Base-by-base conservation (phyloP, 1,140 invertebrate genomes). In the Nylanderia fulva region DNA sequence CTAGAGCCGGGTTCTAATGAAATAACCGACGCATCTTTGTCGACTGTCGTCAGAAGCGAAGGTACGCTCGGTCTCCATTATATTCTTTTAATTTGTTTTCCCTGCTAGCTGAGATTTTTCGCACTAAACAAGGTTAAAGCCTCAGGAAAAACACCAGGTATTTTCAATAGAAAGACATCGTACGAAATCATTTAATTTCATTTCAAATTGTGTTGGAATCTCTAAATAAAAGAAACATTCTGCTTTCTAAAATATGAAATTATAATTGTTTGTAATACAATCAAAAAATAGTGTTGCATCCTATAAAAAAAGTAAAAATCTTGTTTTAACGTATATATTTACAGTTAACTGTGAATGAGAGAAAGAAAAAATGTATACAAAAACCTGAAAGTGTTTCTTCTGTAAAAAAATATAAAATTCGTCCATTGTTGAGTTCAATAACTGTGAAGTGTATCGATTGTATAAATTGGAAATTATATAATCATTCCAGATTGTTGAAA, bases 11-110 rank as follows among this genome's bases (percentile, higher is more conserved):
- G 58, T 42, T 60, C 77, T n/a, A 74, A 86, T 27, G 76, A 90
- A 52, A 86, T 86, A 66, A 86, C 86, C 0, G 90, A 91, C 42
- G 75, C 86, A 2, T 91, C 90, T 29, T 64, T 88, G 60, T 64
- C 88, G 9, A 87, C 85, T n/a, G 60, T 79, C 9, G 76, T 66
- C 42, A 88, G 86, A 72, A 86, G 74, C 48, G 88, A 89, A 66
- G 86, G 90, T 91, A 83, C 52, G 89, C 72, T 45, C 33, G 64
- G 18, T 80, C 69, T 80, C 24, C 64, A 80, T 80, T 80, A 69
- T 69, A 71, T 60, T 72, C 66, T 45, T 42, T 45, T 42, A 58
- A 71, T 71, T n/a, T 56, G 15, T 39, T 66, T 68, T 52, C 39
- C 29, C 21, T 8, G 29, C 64, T 68, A 8, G 27, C 52, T 21